These are phyloP conservation scores for Vulpes lagopus DNA, from an alignment of 2,113 vertebrate species.

Conservation along the genomic window DNA sequence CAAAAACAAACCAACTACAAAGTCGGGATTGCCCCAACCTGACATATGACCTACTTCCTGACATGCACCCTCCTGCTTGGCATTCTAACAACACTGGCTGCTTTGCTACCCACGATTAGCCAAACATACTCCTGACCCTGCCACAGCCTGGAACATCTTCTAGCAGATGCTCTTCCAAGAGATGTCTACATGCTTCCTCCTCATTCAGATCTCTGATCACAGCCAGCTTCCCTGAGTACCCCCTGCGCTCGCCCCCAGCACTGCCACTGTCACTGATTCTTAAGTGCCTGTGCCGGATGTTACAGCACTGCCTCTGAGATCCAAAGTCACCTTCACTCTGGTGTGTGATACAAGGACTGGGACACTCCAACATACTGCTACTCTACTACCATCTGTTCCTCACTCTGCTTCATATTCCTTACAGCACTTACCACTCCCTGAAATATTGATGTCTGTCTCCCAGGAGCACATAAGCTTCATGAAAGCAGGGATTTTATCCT, in stretches of 20 bases:
- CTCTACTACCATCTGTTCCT: neutral
- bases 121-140: neutral
- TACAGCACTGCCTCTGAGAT: neutral
- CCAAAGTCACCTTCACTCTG: neutral
- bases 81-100: neutral
- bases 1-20: too few relatives aligned
- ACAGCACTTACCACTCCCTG: neutral
- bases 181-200: neutral
- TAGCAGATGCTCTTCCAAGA: neutral
- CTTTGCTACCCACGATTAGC: too few relatives aligned
- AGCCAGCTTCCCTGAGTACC: too few relatives aligned
- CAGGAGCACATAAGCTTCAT: neutral
- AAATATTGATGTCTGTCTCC: neutral
- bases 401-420: neutral
- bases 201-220: neutral
- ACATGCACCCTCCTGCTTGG: fast-evolving
- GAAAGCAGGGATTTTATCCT: neutral
- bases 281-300: neutral
- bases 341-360: neutral
- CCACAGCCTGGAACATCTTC: too few relatives aligned
- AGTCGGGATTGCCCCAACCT: fast-evolving
- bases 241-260: neutral
- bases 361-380: neutral
- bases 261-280: too few relatives aligned
- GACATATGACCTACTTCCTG: neutral